These are phyloP conservation scores for Rhinatrema bivittatum DNA, from an alignment of 2,797 vertebrate species.

Conservation along the genomic window DNA sequence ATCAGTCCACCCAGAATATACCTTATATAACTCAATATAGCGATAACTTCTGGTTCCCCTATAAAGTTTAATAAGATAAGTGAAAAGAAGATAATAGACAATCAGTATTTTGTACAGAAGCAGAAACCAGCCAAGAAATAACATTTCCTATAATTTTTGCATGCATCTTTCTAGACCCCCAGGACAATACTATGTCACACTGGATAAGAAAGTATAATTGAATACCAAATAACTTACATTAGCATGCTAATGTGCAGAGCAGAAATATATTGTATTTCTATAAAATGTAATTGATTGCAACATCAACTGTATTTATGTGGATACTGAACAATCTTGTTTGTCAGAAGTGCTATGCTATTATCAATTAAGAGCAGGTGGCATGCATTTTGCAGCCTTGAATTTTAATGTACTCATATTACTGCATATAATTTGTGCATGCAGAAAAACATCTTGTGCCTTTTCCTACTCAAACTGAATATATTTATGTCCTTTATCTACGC, in stretches of 20 bases:
- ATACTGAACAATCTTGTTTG: background rate
- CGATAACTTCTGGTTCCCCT: too few relatives aligned
- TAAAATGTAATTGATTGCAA: background rate
- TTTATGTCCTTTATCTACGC: too few relatives aligned
- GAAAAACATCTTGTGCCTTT: too few relatives aligned
- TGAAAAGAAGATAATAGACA: too few relatives aligned
- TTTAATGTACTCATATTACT: too few relatives aligned
- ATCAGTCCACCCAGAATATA: too few relatives aligned
- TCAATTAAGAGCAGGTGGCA: too few relatives aligned
- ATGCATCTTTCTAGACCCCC: background rate
- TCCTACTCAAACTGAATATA: too few relatives aligned
- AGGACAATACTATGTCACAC: background rate
- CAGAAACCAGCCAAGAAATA: background rate
- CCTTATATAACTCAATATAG: too few relatives aligned
- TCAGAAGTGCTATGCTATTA: background rate
- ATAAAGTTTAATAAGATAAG: too few relatives aligned
- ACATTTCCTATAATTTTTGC: background rate
- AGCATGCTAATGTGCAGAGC: background rate
- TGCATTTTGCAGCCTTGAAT: too few relatives aligned
- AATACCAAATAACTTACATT: background rate
- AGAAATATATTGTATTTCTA: background rate
- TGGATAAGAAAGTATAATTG: background rate
- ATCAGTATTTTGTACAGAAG: background rate
- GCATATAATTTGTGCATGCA: too few relatives aligned
- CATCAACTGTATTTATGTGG: background rate